Evolutionary conservation across 2,113 vertebrate species (phyloP), one percentile per base, ranked within the genome.

Genomic region (Phainopepla nitens): DNA sequence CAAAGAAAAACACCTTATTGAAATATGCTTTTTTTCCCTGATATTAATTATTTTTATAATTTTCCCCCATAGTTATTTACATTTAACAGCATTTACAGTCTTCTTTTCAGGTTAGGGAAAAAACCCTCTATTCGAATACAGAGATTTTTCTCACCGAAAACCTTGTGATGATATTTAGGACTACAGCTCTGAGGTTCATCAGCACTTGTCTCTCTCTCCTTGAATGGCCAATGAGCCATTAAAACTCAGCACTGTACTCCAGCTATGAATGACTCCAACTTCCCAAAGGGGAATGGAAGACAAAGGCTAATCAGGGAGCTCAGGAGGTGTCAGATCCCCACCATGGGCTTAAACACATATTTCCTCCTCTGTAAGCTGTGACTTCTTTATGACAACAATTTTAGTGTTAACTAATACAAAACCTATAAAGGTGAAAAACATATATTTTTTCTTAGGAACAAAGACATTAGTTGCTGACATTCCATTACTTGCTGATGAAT

Each of bases 201-300:
- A 70, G 14, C 50, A 50, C 45, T 69, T 29, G 7, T 57, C 44
- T 69, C 22, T 61, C 18, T 92, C 39, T 85, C 54, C 45, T 78
- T 90, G 70, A 85, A 69, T 7, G 44, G 28, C 86, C 82, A 92
- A 84, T 72, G 58, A 92, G 28, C 69, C 87, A 60, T 69, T 82
- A 35, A 84, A 56, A 27, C 45, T 78, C 49, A 82, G 11, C 22
- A 51, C 28, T 54, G 49, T 64, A 45, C 35, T 56, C 56, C 44
- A 73, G 6, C 47, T 69, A 28, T 42, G 60, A 73, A 65, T 56
- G 17, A 73, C 33, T 54, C 41, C 41, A 60, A 2, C 41, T 77
- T 85, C 45, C 33, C 54, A 81, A 84, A 82, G 25, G 6, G 23
- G 11, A 80, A 62, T 20, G 47, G 39, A 58, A 78, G 27, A 50